These are phyloP conservation scores for Semibalanus balanoides DNA, from an alignment of 1,140 invertebrate species.

Conservation along the genomic window DNA sequence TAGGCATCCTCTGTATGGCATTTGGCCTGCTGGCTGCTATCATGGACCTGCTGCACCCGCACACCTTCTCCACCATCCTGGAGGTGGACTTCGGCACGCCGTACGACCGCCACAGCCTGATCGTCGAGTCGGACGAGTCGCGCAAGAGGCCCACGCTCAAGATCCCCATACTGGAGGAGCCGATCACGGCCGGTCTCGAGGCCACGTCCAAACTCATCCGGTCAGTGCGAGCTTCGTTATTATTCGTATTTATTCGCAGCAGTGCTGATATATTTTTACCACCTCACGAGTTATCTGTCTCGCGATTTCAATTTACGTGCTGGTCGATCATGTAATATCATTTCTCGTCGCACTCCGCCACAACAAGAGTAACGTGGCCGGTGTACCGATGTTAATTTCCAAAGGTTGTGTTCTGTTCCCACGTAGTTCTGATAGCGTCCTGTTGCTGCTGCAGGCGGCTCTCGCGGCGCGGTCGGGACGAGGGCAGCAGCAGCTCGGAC, in stretches of 20 bases:
- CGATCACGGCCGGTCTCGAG: conserved; percentile 37
- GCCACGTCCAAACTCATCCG: conserved; percentile 39
- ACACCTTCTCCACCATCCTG: conserved; percentile 78
- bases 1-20: conserved; percentile 55
- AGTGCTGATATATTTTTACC: background rate
- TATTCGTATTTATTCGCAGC: background rate
- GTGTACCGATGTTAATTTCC: no score
- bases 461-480: background rate
- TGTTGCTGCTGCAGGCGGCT: background rate
- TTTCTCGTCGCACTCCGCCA: background rate
- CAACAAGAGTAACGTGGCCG: no score
- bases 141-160: conserved; percentile 48
- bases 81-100: conserved; percentile 93
- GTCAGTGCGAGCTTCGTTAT: conserved; percentile 20
- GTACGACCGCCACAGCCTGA: conserved; percentile 78
- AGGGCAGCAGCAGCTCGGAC: background rate
- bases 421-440: no score
- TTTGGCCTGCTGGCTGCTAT: conserved; percentile 59
- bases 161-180: conserved; percentile 42
- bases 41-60: conserved; percentile 70
- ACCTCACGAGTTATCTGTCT: no score
- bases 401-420: no score
- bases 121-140: conserved; percentile 79
- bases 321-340: background rate
- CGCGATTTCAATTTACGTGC: background rate